Evolutionary conservation across 2,888 invertebrate species (phyloP), one percentile per base, ranked within the genome.

Genomic region (Tineola bisselliella): DNA sequence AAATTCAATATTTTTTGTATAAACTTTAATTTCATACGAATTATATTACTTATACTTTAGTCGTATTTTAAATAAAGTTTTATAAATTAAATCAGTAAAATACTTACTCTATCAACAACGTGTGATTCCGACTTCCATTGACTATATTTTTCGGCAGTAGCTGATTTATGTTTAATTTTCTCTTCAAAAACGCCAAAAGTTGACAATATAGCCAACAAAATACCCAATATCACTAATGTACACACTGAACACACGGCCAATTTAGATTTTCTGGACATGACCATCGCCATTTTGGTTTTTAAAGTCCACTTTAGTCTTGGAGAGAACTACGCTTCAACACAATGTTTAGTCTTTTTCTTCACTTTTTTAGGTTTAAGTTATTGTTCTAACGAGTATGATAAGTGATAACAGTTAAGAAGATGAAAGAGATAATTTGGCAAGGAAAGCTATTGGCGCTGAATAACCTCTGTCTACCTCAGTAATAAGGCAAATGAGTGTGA

Each of bases 261-360:
- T 74, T 82, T 84, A 0, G 79, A 74, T 64, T 77, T 79, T 30
- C 69, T 70, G 0, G 84, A 81, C 61, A 82, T 74, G 8, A 83
- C 82, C 80, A 83, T 83, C 60, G 86, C 83, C 84, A 86, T 86
- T 52, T 52, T 54, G 25, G 10, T 10, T 25, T 52, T 13, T 25
- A 19, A 10, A 19, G 25, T 54, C 25, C 54, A 25, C 25, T 54
- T 54, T 25, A 19, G 48, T 48, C 25, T 54, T 25, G 25, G 54
- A 54, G 54, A 54, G 25, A 54, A 54, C 18, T 25, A 54, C 54
- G 54, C 54, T 19, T 15, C 8, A 48, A 48, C 48, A 48, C 48
- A 48, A n/a, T 48, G 15, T 48, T 48, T 6, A 25, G 4, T 25
- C 6, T 2, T 25, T 2, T 25, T 25, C 25, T 25, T 25, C 6